These are phyloP conservation scores for Gonioctena quinquepunctata DNA, from an alignment of 1,140 invertebrate species.

Conservation along the genomic window DNA sequence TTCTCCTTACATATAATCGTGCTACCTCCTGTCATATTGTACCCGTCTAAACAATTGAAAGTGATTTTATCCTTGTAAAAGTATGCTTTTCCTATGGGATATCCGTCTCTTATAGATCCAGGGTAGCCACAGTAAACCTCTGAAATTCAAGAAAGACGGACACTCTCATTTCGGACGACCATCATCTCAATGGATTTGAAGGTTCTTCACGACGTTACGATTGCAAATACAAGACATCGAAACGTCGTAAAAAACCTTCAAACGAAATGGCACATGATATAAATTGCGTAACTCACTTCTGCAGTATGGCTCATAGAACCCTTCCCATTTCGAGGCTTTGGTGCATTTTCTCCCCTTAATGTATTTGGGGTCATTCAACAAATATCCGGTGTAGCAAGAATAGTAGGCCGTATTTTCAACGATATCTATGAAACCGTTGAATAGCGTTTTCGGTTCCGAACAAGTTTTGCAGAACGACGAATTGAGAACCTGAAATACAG, in stretches of 20 bases:
- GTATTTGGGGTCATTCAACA: slow-evolving; percentile 50
- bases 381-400: slow-evolving; percentile 60
- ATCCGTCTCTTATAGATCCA: slow-evolving; percentile 62
- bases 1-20: slow-evolving; percentile 58
- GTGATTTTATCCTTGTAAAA: slow-evolving; percentile 59
- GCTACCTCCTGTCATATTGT: slow-evolving; percentile 57
- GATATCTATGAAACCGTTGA: slow-evolving; percentile 55
- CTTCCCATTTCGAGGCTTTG: slow-evolving; percentile 60
- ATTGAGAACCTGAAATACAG: slow-evolving; percentile 50
- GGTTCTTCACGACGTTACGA: too few relatives aligned
- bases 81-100: slow-evolving; percentile 59
- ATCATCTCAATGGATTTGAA: too few relatives aligned
- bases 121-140: slow-evolving; percentile 63
- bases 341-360: slow-evolving; percentile 55
- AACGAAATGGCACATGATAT: slow-evolving; percentile 38
- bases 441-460: slow-evolving; percentile 53
- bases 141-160: too few relatives aligned
- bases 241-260: too few relatives aligned
- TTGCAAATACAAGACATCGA: too few relatives aligned
- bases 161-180: slow-evolving; percentile 54
- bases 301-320: slow-evolving; percentile 55
- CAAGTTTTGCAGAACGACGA: slow-evolving; percentile 62
- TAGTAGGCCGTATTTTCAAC: slow-evolving; percentile 55
- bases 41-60: slow-evolving; percentile 61
- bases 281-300: slow-evolving; percentile 52